Percentiles rank a stretch among this genome's conserved stretches.
Conservation (phyloP, 2,113 vertebrate species). For the Polyodon spathula region DNA sequence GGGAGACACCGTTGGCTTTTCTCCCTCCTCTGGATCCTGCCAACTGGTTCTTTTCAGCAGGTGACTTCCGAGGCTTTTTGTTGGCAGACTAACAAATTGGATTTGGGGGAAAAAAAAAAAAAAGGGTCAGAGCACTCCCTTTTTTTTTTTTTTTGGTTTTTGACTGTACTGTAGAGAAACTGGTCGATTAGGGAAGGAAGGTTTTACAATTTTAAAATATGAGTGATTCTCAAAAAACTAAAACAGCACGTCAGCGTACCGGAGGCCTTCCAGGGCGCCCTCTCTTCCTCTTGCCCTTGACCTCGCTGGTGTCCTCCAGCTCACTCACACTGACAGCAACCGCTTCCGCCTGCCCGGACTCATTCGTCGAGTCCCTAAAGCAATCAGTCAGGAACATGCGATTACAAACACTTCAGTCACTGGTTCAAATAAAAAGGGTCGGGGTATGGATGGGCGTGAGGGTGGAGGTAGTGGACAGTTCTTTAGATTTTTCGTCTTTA, state of each 20-base stretch:
- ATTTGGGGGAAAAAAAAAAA: not conserved
- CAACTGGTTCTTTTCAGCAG: constrained; percentile 66
- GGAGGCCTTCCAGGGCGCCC: constrained; percentile 83
- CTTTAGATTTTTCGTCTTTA: too few species aligned
- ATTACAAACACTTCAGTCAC: too few species aligned
- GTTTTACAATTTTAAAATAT: too few species aligned
- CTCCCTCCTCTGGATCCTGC: constrained; percentile 63
- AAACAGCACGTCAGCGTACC: constrained; percentile 49
- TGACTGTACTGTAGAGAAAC: too few species aligned
- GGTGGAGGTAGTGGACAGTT: too few species aligned
- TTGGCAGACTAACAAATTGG: constrained; percentile 60
- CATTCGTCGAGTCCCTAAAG: constrained; percentile 87
- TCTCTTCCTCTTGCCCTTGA: constrained; percentile 91
- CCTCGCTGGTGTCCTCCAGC: constrained; percentile 77
- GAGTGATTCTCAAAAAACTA: too few species aligned
- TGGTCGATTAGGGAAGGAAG: too few species aligned
- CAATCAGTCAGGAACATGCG: constrained; percentile 22
- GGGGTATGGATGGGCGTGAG: too few species aligned
- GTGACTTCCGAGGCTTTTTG: constrained; percentile 84
- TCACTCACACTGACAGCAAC: constrained; percentile 69
- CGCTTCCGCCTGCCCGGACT: constrained; percentile 66
- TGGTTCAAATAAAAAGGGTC: too few species aligned
- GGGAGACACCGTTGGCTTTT: constrained; percentile 80
- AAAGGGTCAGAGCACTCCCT: not conserved
- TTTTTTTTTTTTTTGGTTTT: too few species aligned